Evolutionary conservation across 2,113 vertebrate genomes (phyloP).

Genomic region (Chaetura pelagica): DNA sequence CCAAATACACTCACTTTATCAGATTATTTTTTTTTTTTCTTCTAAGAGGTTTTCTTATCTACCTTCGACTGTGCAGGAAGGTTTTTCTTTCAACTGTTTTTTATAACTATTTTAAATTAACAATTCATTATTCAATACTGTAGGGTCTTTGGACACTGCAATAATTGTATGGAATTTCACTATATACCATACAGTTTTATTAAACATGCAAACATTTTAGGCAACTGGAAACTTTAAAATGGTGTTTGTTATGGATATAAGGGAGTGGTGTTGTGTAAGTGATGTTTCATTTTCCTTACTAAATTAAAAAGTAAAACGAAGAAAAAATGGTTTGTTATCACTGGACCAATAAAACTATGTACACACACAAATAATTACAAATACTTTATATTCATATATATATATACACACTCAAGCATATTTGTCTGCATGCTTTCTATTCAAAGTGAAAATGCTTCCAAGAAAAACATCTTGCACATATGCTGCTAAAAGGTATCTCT

Average conservation of each 20-base stretch:
- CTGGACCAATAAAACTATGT: not conserved
- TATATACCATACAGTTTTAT: not conserved
- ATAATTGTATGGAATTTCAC: not conserved
- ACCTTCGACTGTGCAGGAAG: not conserved
- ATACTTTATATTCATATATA: not conserved
- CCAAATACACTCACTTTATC: conserved; percentile 33
- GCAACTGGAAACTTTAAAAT: not conserved
- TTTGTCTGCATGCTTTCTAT: not conserved
- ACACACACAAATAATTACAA: not conserved
- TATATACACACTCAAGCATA: not conserved
- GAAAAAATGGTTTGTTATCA: not conserved
- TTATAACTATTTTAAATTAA: conserved; percentile 25
- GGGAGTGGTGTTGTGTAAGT: not conserved
- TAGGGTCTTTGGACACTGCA: not conserved
- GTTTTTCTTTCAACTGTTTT: not conserved
- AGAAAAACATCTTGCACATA: not conserved
- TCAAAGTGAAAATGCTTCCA: not conserved
- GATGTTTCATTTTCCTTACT: not conserved
- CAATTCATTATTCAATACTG: not conserved
- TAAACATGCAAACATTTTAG: not conserved
- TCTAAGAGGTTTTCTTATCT: conserved; percentile 21
- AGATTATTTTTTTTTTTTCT: not conserved
- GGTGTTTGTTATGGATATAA: not conserved
- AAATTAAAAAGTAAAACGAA: not conserved
- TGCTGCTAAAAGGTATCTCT: not conserved